Conservation (phyloP, 2,797 vertebrate species). For the Buceros bicornis region DNA sequence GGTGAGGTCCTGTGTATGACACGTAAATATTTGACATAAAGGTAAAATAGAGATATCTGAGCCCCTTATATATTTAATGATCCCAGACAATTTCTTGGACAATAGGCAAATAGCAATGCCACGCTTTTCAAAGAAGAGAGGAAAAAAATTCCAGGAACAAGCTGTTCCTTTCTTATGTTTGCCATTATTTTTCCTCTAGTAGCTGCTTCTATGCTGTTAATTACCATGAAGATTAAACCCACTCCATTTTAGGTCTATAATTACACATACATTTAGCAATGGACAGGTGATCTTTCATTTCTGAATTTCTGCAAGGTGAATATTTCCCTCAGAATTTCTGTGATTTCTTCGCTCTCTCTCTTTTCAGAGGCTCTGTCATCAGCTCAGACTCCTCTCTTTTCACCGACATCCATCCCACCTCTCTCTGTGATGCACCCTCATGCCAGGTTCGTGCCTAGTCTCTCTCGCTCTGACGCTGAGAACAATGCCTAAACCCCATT, state of each 20-base stretch:
- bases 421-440: fast-evolving
- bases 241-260: background rate
- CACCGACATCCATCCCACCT: background rate
- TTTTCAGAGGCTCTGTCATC: background rate
- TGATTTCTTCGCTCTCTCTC: background rate
- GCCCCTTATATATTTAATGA: constrained; percentile 72
- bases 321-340: background rate
- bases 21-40: constrained; percentile 88
- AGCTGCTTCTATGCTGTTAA: background rate
- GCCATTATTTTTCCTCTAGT: background rate
- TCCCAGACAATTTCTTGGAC: constrained; percentile 62
- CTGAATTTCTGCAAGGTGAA: background rate
- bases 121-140: background rate
- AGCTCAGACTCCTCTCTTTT: background rate
- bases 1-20: constrained; percentile 80
- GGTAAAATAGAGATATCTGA: constrained; percentile 78
- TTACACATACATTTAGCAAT: background rate
- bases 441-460: background rate
- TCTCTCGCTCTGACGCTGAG: background rate
- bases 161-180: background rate
- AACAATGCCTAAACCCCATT: background rate
- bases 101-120: constrained; percentile 48
- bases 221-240: background rate
- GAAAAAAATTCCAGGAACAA: background rate
- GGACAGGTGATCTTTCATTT: background rate